Base-by-base conservation (phyloP, 1,140 invertebrate genomes). In the Bombus fervidus region DNA sequence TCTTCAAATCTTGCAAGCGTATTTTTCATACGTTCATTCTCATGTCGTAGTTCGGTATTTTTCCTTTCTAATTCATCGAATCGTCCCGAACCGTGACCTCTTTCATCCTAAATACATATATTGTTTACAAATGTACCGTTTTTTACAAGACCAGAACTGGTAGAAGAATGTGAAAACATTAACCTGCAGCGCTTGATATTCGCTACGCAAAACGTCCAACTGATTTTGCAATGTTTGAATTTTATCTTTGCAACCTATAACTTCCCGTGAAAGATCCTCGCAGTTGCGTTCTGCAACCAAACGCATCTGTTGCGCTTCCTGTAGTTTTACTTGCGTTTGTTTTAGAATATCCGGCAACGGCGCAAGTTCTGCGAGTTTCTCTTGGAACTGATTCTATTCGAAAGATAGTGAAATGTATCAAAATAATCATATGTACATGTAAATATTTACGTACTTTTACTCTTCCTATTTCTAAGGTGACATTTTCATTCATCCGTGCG, bases 331-430 rank as follows among this genome's bases (percentile, higher is more conserved):
- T 92, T 97, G 97, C 2, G 97, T 97, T 69, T 97, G 96, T 91
- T 97, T 97, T 66, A 98, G 91, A 18, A 97, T 95, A 88, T 97
- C 97, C 2, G 97, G 97, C 22, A 97, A 95, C 0, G 97, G 97
- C 0, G 96, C 96, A 39, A 97, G 91, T 93, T 97, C 97, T 85
- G 96, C 96, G 13, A 98, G 93, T 93, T 97, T 97, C 88, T 97
- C 97, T 96, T 97, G 97, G 91, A 98, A 97, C 86, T 95, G 95
- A 89, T 92, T 94, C 94, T 95, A 39, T 79, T 8, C 0, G 12
- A 74, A 43, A 64, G n/a, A 57, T 22, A 73, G 10, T 53, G 57
- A 41, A 66, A 81, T 15, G 13, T 25, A 41, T 47, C 0, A 3
- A 66, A 0, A 18, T 31, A 8, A 25, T 31, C n/a, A n/a, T 25